These are phyloP conservation scores for Drosophila subsilvestris DNA, from an alignment of 2,888 invertebrate genomes.

Conservation along the genomic window DNA sequence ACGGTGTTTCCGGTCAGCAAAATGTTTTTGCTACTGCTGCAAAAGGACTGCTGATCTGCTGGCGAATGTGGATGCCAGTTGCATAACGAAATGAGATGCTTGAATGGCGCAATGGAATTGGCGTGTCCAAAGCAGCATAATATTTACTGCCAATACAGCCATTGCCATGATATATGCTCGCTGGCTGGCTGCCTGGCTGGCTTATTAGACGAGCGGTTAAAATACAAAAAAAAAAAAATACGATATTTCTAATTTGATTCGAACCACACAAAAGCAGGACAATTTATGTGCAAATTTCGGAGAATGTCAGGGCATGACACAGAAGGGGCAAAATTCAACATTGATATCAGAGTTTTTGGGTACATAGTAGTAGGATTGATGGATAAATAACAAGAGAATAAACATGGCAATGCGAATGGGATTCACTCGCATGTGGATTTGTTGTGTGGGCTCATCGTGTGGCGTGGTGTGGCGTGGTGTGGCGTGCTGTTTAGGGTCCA, in stretches of 20 bases:
- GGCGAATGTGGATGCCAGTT: slow-evolving; percentile 6
- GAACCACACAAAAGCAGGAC: too few relatives aligned
- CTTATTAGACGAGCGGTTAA: slow-evolving; percentile 4
- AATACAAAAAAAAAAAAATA: neutral
- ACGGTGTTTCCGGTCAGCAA: slow-evolving; percentile 39
- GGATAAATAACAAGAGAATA: neutral
- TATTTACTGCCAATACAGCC: slow-evolving; percentile 6
- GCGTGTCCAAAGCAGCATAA: slow-evolving; percentile 7
- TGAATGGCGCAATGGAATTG: neutral
- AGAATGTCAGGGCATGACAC: too few relatives aligned
- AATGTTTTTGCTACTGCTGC: slow-evolving; percentile 1
- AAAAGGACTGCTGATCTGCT: neutral
- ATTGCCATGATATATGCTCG: slow-evolving; percentile 14
- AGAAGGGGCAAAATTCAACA: neutral
- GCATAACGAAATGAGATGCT: slow-evolving; percentile 38
- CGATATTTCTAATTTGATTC: neutral
- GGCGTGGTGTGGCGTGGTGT: too few relatives aligned
- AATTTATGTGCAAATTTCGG: too few relatives aligned
- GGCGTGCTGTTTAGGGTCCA: neutral
- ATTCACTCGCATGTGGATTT: neutral
- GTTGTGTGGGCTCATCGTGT: too few relatives aligned
- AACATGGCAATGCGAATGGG: too few relatives aligned
- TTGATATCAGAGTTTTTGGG: neutral
- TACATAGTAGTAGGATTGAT: neutral
- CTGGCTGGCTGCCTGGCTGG: neutral